These are phyloP conservation scores for Hypsibius dujardini DNA, from an alignment of 1,140 invertebrate species.

Conservation along the genomic window DNA sequence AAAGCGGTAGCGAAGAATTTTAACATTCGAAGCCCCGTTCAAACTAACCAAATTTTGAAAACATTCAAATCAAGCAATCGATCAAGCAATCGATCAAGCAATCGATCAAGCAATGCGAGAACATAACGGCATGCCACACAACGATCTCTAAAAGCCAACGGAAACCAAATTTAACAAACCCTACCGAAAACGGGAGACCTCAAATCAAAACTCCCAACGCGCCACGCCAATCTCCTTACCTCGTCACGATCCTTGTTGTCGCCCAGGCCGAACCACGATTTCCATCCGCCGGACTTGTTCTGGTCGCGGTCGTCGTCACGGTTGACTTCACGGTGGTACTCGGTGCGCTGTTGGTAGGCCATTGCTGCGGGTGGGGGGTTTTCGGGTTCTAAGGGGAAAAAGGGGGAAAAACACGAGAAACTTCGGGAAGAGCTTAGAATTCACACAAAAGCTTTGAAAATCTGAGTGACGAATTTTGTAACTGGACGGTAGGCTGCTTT, in stretches of 20 bases:
- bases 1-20: too few species aligned
- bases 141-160: too few species aligned
- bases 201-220: neutral
- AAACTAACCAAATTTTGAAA: too few species aligned
- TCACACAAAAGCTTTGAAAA: neutral
- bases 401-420: neutral
- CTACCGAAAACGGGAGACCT: neutral
- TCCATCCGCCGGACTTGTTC: neutral
- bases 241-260: neutral
- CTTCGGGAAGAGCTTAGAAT: neutral
- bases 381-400: neutral
- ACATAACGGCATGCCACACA: too few species aligned
- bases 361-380: neutral
- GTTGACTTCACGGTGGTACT: too few species aligned
- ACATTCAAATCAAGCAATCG: too few species aligned
- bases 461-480: neutral
- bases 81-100: too few species aligned
- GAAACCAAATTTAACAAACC: too few species aligned
- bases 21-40: too few species aligned
- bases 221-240: neutral
- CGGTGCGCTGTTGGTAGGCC: too few species aligned
- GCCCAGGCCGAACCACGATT: conserved; percentile 11
- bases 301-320: neutral
- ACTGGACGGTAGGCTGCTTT: too few species aligned
- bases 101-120: neutral